Conservation (phyloP, 1,140 invertebrate species). For the Listronotus bonariensis region DNA sequence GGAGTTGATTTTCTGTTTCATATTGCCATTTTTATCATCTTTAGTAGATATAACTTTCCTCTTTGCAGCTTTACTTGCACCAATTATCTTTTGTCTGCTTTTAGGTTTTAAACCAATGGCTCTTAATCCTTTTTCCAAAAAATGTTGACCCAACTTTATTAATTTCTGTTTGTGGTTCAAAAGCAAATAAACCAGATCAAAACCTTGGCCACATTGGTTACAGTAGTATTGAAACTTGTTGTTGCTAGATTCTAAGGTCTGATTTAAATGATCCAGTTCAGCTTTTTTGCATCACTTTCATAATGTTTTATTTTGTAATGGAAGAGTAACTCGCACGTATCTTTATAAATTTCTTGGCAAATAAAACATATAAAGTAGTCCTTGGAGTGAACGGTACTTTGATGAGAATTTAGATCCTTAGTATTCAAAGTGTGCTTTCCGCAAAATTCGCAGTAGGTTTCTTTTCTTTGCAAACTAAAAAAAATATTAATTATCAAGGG, state of each 20-base stretch:
- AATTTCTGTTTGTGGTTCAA: background rate
- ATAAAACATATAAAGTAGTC: background rate
- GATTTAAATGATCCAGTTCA: background rate
- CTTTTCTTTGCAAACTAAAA: background rate
- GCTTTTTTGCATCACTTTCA: background rate
- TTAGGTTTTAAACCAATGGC: too few relatives aligned
- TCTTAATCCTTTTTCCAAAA: background rate
- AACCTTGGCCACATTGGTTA: conserved; percentile 1
- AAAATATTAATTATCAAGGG: background rate
- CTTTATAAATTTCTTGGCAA: background rate
- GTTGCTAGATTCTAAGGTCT: background rate
- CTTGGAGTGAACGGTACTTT: background rate
- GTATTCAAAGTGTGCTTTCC: background rate
- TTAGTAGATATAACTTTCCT: too few relatives aligned
- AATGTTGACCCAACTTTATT: background rate
- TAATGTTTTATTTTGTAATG: conserved; percentile 6
- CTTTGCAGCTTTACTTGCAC: background rate
- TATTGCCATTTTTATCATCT: too few relatives aligned
- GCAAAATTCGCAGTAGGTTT: background rate
- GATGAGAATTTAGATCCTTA: background rate
- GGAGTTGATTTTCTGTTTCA: too few relatives aligned
- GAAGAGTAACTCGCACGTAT: background rate
- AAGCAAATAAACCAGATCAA: conserved; percentile 3
- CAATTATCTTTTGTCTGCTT: too few relatives aligned
- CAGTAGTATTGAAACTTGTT: background rate